Evolutionary conservation across 2,113 vertebrate genomes (phyloP).

Genomic region (Poeciliopsis turrubarensis): DNA sequence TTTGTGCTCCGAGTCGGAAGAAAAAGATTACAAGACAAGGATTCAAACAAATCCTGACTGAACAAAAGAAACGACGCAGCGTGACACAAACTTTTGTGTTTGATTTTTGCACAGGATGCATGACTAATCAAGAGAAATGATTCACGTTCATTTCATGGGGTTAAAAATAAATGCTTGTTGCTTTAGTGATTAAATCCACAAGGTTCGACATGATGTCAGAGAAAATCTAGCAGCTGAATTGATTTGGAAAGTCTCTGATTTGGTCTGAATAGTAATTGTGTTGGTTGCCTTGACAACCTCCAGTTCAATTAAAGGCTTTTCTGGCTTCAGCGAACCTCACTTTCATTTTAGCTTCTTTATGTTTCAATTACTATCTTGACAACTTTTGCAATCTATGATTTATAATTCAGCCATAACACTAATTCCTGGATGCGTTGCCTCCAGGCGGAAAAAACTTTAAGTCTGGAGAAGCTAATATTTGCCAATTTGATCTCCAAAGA

Average conservation of each 20-base stretch:
- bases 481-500: no score
- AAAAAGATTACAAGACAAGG: slow-evolving; percentile 39
- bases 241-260: slow-evolving; percentile 1
- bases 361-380: no score
- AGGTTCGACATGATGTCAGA: neutral
- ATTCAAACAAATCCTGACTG: slow-evolving; percentile 36
- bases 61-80: slow-evolving; percentile 10
- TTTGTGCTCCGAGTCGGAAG: slow-evolving; percentile 12
- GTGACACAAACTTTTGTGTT: slow-evolving; percentile 15
- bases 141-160: neutral
- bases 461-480: no score
- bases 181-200: neutral
- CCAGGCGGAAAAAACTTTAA: no score
- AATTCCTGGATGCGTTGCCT: no score
- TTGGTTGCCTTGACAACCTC: neutral
- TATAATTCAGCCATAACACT: no score
- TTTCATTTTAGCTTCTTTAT: neutral
- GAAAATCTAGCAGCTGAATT: slow-evolving; percentile 1
- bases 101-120: neutral
- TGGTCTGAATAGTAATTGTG: neutral
- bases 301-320: neutral
- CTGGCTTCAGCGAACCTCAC: neutral
- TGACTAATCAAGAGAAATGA: slow-evolving; percentile 4
- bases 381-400: no score
- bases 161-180: neutral